These are phyloP conservation scores for Holothuria leucospilota DNA, from an alignment of 53 echinoderm and acorn worm genomes.

Conservation along the genomic window DNA sequence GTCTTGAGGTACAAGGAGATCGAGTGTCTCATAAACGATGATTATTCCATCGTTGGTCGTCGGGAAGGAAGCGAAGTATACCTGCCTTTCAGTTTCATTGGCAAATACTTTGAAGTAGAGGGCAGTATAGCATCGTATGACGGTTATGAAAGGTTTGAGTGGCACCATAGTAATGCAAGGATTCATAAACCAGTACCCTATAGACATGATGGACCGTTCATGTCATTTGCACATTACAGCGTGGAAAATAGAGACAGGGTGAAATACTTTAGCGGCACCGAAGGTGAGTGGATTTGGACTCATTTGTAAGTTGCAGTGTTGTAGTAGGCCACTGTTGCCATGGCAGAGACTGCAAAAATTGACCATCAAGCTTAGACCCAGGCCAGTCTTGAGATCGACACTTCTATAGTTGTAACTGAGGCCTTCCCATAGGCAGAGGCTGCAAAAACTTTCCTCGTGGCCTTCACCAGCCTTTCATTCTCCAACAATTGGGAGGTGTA, in stretches of 20 bases:
- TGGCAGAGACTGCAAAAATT: too few relatives aligned
- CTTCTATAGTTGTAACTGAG: too few relatives aligned
- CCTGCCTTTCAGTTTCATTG: slow-evolving; percentile 87
- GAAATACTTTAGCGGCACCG: slow-evolving; percentile 91
- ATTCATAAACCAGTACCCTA: slow-evolving; percentile 82
- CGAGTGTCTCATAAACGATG: slow-evolving; percentile 92
- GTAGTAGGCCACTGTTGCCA: too few relatives aligned
- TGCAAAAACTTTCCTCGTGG: too few relatives aligned
- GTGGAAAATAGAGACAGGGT: slow-evolving; percentile 92
- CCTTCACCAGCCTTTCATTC: too few relatives aligned
- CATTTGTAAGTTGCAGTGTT: too few relatives aligned
- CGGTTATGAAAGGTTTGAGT: slow-evolving; percentile 93
- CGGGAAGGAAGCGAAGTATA: slow-evolving; percentile 91
- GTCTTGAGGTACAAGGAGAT: slow-evolving; percentile 75
- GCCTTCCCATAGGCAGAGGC: too few relatives aligned
- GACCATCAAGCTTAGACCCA: too few relatives aligned
- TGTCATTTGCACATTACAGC: slow-evolving; percentile 97
- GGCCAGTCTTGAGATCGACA: too few relatives aligned
- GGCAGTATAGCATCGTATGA: slow-evolving; percentile 91
- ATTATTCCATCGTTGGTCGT: slow-evolving; percentile 85
- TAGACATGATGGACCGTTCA: slow-evolving; percentile 78
- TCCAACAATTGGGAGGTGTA: too few relatives aligned
- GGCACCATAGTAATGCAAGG: slow-evolving; percentile 93
- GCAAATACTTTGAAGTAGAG: slow-evolving; percentile 94
- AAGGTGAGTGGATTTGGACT: slow-evolving; percentile 71